phyloP scores from a whole-genome alignment of 2,888 invertebrate species.

The Scaptodrosophila latifasciaeformis region DNA sequence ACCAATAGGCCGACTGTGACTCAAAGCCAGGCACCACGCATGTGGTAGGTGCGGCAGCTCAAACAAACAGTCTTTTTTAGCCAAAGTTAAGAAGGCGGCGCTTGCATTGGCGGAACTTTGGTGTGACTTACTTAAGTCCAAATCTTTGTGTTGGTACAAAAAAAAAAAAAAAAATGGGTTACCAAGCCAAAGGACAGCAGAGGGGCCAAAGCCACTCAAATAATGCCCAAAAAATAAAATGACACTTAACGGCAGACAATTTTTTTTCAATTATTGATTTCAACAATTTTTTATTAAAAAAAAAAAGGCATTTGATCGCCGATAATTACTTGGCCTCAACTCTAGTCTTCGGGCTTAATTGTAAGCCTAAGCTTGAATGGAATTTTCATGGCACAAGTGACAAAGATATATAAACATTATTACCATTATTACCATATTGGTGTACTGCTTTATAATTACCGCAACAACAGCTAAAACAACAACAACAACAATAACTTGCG shows the following conservation, averaged over 20 bases:
- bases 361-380: too few species aligned
- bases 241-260: constrained; percentile 42
- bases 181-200: constrained; percentile 42
- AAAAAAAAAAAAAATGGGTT: constrained; percentile 29
- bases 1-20: too few species aligned
- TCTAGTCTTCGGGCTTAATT: too few species aligned
- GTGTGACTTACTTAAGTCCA: constrained; percentile 48
- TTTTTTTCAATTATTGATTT: constrained; percentile 63
- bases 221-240: constrained; percentile 36
- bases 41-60: constrained; percentile 51
- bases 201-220: constrained; percentile 1
- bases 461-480: constrained; percentile 26
- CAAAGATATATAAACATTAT: constrained; percentile 18
- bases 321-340: constrained; percentile 42
- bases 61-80: constrained; percentile 4
- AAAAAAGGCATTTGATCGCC: constrained; percentile 30
- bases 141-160: constrained; percentile 22
- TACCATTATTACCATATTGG: constrained; percentile 58
- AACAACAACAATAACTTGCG: neutral
- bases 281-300: too few species aligned
- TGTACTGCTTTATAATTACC: constrained; percentile 51
- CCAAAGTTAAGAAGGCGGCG: constrained; percentile 52
- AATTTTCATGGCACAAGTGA: constrained; percentile 13
- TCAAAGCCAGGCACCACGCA: too few species aligned
- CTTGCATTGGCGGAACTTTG: constrained; percentile 18